Percentiles rank a stretch among this genome's conserved stretches.
phyloP scores from a whole-genome alignment of 1,140 invertebrate genomes.

The Scaptomyza graminum region DNA sequence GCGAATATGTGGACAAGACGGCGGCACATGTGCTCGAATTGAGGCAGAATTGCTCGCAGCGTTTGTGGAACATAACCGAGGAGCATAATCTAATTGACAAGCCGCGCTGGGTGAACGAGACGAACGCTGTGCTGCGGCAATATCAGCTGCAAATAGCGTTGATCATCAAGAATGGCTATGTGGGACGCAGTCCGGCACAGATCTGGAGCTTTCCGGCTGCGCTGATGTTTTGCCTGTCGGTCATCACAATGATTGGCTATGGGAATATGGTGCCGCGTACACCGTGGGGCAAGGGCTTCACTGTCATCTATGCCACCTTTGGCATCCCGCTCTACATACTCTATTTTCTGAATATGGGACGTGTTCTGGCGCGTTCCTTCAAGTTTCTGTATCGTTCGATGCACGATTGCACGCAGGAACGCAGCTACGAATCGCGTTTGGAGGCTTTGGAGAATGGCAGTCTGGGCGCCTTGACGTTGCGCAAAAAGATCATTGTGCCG shows the following conservation, averaged over 20 bases:
- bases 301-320: constrained; percentile 96
- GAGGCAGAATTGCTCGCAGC: constrained; percentile 85
- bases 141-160: constrained; percentile 90
- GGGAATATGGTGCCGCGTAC: constrained; percentile 97
- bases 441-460: constrained; percentile 83
- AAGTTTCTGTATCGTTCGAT: constrained; percentile 91
- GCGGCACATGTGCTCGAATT: constrained; percentile 84
- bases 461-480: constrained; percentile 62
- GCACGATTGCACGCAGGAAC: constrained; percentile 89
- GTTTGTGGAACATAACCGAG: constrained; percentile 90
- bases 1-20: constrained; percentile 86
- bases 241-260: constrained; percentile 97
- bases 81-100: constrained; percentile 91
- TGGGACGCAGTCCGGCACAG: constrained; percentile 88
- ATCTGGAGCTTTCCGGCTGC: constrained; percentile 94
- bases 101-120: constrained; percentile 88
- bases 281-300: constrained; percentile 94
- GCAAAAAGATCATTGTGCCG: constrained; percentile 91
- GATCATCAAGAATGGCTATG: constrained; percentile 90
- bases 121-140: constrained; percentile 87
- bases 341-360: constrained; percentile 95
- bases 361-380: constrained; percentile 91
- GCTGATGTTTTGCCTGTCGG: constrained; percentile 93
- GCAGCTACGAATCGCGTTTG: constrained; percentile 84
- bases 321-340: constrained; percentile 97